phyloP scores from a whole-genome alignment of 2,888 invertebrate genomes.

The Phalera bucephala region DNA sequence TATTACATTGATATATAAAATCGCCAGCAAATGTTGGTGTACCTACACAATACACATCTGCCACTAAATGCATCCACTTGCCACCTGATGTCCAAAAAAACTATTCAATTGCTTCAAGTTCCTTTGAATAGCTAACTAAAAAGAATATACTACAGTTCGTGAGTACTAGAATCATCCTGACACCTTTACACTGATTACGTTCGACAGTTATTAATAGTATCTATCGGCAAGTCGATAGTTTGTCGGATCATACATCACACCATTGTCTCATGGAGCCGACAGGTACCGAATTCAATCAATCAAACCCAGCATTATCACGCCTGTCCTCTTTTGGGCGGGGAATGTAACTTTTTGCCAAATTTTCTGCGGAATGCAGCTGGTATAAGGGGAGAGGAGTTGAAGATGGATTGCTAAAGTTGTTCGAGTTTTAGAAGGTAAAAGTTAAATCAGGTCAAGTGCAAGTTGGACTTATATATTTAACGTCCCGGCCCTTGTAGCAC shows the following conservation, averaged over 20 bases:
- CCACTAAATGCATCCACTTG: no score
- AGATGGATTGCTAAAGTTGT: background rate
- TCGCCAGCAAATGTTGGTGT: no score
- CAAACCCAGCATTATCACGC: constrained; percentile 14
- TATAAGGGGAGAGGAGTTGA: no score
- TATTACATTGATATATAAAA: no score
- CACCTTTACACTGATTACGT: background rate
- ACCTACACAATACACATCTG: no score
- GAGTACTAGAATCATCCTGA: no score
- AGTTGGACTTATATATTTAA: no score
- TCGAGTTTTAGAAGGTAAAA: background rate
- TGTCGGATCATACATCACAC: constrained; percentile 33
- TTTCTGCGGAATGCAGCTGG: background rate
- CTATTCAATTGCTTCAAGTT: no score
- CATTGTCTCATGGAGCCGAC: constrained; percentile 34
- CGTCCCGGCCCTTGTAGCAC: no score
- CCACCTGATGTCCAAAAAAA: no score
- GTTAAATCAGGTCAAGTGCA: background rate
- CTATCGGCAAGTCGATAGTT: constrained; percentile 16
- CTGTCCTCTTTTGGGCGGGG: constrained; percentile 5
- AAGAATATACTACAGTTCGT: no score
- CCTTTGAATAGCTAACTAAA: no score
- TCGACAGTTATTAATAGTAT: constrained; percentile 20
- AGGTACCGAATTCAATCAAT: constrained; percentile 27
- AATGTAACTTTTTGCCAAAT: constrained; percentile 10